phyloP scores from a whole-genome alignment of 2,797 vertebrate species.

The Sebastolobus alascanus region DNA sequence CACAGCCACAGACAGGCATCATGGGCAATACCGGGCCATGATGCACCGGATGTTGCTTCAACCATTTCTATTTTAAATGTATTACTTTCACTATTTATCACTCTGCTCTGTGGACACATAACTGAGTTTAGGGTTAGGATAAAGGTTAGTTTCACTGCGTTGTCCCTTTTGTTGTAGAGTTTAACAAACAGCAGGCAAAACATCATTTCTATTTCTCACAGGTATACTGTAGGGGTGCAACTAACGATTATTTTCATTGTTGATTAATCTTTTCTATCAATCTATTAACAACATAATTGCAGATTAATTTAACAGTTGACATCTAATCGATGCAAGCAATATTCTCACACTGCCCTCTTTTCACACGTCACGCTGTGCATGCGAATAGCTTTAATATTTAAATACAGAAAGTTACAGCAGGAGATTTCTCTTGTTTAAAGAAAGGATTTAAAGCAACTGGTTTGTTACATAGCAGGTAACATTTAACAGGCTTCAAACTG shows the following conservation, averaged over 20 bases:
- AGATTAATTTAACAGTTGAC: no score
- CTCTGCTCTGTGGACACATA: background rate
- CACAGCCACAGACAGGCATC: constrained; percentile 6
- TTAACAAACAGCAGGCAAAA: background rate
- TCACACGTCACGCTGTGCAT: background rate
- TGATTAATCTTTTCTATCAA: no score
- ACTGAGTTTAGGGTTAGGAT: constrained; percentile 3
- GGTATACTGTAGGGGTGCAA: background rate
- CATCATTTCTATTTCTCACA: background rate
- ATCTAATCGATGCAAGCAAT: background rate
- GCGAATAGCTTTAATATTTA: constrained; percentile 18
- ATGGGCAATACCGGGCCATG: background rate
- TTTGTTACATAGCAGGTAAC: background rate
- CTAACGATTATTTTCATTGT: no score
- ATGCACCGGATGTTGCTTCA: constrained; percentile 12
- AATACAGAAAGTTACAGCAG: background rate
- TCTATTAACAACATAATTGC: no score
- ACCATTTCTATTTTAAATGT: constrained; percentile 20
- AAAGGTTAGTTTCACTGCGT: background rate
- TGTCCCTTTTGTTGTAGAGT: background rate
- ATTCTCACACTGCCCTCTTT: background rate
- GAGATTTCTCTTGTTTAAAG: background rate
- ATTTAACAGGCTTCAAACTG: constrained; percentile 2
- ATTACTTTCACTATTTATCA: constrained; percentile 3
- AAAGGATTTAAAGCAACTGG: background rate